Conservation (phyloP, 2,797 vertebrate genomes). For the Muscicapa striata region DNA sequence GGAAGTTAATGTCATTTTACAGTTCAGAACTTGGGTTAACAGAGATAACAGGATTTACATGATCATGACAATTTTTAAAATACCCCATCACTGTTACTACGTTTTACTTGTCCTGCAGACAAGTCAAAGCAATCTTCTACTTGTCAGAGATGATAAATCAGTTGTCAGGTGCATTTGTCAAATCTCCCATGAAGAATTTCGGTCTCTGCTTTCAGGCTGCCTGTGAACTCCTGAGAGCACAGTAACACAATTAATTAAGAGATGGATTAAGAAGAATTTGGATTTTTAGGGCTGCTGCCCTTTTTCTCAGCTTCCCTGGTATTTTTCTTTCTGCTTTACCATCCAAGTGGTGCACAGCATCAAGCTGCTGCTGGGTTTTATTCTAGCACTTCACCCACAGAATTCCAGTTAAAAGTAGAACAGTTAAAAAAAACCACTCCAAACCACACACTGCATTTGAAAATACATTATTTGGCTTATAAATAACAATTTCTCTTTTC, state of each 20-base stretch:
- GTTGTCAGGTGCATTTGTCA: conserved; percentile 47
- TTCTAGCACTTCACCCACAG: background rate
- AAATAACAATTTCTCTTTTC: background rate
- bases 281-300: background rate
- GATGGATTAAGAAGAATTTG: background rate
- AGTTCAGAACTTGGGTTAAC: conserved; percentile 13
- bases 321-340: background rate
- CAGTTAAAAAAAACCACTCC: background rate
- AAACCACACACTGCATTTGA: background rate
- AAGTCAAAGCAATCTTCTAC: conserved; percentile 54
- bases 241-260: background rate
- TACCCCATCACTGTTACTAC: conserved; percentile 23
- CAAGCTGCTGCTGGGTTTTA: background rate
- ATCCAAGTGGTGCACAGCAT: background rate
- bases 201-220: background rate
- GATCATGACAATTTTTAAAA: conserved; percentile 40
- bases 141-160: conserved; percentile 52
- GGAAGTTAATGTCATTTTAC: conserved; percentile 34
- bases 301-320: background rate
- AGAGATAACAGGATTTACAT: conserved; percentile 61
- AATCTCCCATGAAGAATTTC: background rate
- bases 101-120: conserved; percentile 46
- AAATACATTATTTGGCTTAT: background rate
- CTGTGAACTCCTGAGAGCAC: background rate
- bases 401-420: background rate